These are phyloP conservation scores for Hippoglossus hippoglossus DNA, from an alignment of 2,797 vertebrate genomes.

Conservation along the genomic window DNA sequence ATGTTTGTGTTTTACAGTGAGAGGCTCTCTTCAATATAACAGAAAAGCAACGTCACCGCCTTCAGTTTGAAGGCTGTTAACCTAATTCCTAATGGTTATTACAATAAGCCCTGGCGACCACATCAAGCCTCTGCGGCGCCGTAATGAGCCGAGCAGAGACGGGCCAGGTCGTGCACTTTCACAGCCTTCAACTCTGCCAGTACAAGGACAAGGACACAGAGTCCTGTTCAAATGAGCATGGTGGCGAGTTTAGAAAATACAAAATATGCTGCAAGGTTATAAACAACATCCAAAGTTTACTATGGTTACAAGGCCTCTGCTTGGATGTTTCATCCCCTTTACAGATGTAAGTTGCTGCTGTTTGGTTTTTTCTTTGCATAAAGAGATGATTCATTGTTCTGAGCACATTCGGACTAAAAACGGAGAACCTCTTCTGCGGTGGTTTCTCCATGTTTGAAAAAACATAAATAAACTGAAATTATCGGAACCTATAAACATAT, in stretches of 20 bases:
- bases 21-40: slow-evolving; percentile 45
- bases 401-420: slow-evolving; percentile 55
- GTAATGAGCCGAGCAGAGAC: slow-evolving; percentile 76
- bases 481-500: slow-evolving; percentile 76
- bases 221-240: slow-evolving; percentile 42
- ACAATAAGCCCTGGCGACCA: slow-evolving; percentile 75
- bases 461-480: slow-evolving; percentile 74
- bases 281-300: slow-evolving; percentile 74
- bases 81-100: slow-evolving; percentile 78
- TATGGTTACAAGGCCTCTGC: slow-evolving; percentile 37
- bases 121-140: slow-evolving; percentile 74
- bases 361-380: slow-evolving; percentile 34
- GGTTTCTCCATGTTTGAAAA: slow-evolving; percentile 69
- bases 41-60: slow-evolving; percentile 50
- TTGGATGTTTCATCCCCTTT: slow-evolving; percentile 32
- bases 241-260: slow-evolving; percentile 60
- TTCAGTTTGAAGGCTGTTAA: slow-evolving; percentile 56
- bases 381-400: slow-evolving; percentile 66
- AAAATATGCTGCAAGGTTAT: slow-evolving; percentile 57
- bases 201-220: slow-evolving; percentile 44
- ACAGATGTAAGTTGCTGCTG: slow-evolving; percentile 60
- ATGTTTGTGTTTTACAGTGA: slow-evolving; percentile 60
- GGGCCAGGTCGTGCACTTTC: slow-evolving; percentile 46
- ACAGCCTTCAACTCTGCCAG: slow-evolving; percentile 46
- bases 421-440: slow-evolving; percentile 52